Evolutionary conservation across 2,797 vertebrate species (phyloP).

Genomic region (Sebastes minor): DNA sequence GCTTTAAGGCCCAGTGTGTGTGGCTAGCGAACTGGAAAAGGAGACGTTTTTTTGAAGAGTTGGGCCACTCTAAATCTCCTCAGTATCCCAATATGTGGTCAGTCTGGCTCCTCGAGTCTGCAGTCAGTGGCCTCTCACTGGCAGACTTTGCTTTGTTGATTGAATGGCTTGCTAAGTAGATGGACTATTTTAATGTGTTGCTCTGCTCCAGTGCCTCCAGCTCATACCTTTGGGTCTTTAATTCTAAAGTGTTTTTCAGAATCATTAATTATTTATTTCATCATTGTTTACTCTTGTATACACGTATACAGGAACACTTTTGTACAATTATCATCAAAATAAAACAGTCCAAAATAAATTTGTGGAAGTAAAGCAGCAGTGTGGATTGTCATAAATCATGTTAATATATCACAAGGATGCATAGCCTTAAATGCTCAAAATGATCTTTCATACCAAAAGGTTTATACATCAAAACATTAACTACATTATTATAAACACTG

Average conservation of each 20-base stretch:
- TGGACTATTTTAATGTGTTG: constrained; percentile 60
- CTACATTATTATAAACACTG: neutral
- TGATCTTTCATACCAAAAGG: neutral
- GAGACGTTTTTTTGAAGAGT: constrained; percentile 72
- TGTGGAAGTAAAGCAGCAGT: neutral
- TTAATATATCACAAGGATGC: neutral
- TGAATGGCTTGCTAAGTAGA: constrained; percentile 59
- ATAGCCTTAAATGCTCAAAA: neutral
- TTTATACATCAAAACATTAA: neutral
- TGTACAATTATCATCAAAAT: neutral
- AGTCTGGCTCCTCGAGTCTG: constrained; percentile 76
- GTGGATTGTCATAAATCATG: neutral
- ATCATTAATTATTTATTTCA: neutral
- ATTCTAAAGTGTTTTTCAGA: constrained; percentile 16
- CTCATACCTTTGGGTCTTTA: constrained; percentile 15
- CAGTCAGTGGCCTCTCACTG: constrained; percentile 67
- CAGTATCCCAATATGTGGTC: constrained; percentile 70
- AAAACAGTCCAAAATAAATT: neutral
- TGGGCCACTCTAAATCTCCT: constrained; percentile 65
- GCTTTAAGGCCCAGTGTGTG: constrained; percentile 78
- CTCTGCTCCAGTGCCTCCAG: constrained; percentile 39
- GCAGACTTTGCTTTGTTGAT: constrained; percentile 69
- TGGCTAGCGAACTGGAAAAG: constrained; percentile 77
- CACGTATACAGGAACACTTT: neutral
- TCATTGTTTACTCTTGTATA: neutral